A percentile compares a stretch with the other conserved stretches of the same genome.
Evolutionary conservation across 1,140 invertebrate species (phyloP).

Genomic region (Drosophila auraria): DNA sequence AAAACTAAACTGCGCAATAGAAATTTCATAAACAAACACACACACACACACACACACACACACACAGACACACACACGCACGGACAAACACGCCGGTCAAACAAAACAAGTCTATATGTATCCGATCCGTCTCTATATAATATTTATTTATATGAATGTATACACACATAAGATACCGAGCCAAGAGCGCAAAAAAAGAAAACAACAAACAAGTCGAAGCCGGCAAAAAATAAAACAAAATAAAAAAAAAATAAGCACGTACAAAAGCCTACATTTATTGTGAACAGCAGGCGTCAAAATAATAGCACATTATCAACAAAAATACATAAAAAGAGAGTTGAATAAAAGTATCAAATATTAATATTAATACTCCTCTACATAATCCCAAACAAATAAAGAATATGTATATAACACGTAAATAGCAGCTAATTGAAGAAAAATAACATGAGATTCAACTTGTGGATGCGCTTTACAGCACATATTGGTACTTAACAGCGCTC

Average conservation of each 20-base stretch:
- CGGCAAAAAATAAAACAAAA: constrained; percentile 59
- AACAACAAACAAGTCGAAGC: constrained; percentile 67
- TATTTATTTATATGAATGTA: background rate
- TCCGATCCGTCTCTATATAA: constrained; percentile 9
- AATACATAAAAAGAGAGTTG: background rate
- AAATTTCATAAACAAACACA: constrained; percentile 78
- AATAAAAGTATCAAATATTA: no score
- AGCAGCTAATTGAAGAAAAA: no score
- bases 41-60: background rate
- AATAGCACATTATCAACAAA: background rate
- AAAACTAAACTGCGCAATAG: constrained; percentile 79
- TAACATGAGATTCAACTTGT: no score
- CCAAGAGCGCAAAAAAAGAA: constrained; percentile 46
- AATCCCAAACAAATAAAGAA: no score
- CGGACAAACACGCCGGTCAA: constrained; percentile 29
- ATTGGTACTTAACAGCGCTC: no score
- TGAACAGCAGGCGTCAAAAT: constrained; percentile 10
- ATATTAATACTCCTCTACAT: no score
- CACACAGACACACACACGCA: background rate
- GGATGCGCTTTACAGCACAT: no score
- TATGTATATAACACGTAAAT: no score
- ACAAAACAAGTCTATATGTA: constrained; percentile 38
- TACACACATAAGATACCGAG: constrained; percentile 45
- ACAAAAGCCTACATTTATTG: constrained; percentile 8
- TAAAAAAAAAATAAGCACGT: constrained; percentile 23